Percentiles rank a stretch among this genome's conserved stretches.
Evolutionary conservation across 2,113 vertebrate genomes (phyloP).

Genomic region (Silurus glanis): DNA sequence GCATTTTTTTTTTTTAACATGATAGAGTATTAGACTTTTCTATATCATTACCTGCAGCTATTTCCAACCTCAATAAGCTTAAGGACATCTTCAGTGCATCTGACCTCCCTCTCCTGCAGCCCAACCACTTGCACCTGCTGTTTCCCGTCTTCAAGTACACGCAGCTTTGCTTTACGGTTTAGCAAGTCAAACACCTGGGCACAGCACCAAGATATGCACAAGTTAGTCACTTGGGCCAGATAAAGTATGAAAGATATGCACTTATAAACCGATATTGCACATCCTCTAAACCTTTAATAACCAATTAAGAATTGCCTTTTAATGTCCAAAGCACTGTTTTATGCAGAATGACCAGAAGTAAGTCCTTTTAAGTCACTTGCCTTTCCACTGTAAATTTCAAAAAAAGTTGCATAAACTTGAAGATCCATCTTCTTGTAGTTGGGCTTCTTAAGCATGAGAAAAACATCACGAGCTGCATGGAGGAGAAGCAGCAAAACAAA

Average conservation of each 20-base stretch:
- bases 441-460: conserved; percentile 98
- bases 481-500: neutral
- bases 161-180: conserved; percentile 93
- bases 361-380: conserved; percentile 62
- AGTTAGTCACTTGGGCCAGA: neutral
- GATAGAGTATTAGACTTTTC: neutral
- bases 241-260: neutral
- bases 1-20: neutral
- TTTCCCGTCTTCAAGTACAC: conserved; percentile 95
- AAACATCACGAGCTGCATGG: conserved; percentile 90
- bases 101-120: conserved; percentile 92
- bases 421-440: conserved; percentile 96
- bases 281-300: neutral
- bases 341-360: neutral
- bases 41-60: conserved; percentile 87
- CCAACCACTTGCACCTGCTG: conserved; percentile 99
- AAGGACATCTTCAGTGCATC: conserved; percentile 94
- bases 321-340: neutral
- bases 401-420: conserved; percentile 96
- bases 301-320: neutral
- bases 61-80: conserved; percentile 98
- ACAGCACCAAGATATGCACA: neutral
- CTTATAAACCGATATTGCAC: neutral
- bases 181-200: conserved; percentile 94
- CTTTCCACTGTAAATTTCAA: conserved; percentile 99